Percentiles rank a stretch among this genome's conserved stretches.
phyloP scores from a whole-genome alignment of 2,113 vertebrate genomes.

The Ondatra zibethicus region DNA sequence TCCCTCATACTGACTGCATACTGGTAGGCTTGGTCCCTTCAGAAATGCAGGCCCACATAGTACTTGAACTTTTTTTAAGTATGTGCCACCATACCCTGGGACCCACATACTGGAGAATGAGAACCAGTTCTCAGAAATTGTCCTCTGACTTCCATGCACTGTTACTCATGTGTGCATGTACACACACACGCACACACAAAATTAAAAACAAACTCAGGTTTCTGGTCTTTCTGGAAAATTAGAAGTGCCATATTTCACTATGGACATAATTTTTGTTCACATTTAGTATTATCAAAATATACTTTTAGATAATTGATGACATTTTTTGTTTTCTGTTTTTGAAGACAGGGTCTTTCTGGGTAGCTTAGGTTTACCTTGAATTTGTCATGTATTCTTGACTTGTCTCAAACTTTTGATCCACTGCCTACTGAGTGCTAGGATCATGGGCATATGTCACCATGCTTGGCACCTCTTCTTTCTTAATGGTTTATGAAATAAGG shows the following conservation, averaged over 20 bases:
- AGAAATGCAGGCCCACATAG: constrained; percentile 16
- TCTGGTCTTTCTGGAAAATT: constrained; percentile 46
- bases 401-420: neutral
- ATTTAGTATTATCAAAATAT: constrained; percentile 35
- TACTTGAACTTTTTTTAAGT: neutral
- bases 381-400: neutral
- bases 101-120: neutral
- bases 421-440: neutral
- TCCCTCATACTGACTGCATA: neutral
- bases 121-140: neutral
- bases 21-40: neutral
- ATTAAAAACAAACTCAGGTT: neutral
- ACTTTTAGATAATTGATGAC: neutral
- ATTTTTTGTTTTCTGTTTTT: constrained; percentile 36
- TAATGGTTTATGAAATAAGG: constrained; percentile 3
- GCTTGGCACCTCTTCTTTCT: constrained; percentile 3
- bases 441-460: neutral
- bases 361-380: neutral
- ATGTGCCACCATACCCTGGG: neutral
- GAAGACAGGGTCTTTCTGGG: neutral
- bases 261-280: neutral
- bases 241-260: neutral
- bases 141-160: neutral
- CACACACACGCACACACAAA: neutral
- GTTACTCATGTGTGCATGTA: neutral